phyloP scores from a whole-genome alignment of 92 coral and sea anemone genomes.

The Pocillopora grandis region DNA sequence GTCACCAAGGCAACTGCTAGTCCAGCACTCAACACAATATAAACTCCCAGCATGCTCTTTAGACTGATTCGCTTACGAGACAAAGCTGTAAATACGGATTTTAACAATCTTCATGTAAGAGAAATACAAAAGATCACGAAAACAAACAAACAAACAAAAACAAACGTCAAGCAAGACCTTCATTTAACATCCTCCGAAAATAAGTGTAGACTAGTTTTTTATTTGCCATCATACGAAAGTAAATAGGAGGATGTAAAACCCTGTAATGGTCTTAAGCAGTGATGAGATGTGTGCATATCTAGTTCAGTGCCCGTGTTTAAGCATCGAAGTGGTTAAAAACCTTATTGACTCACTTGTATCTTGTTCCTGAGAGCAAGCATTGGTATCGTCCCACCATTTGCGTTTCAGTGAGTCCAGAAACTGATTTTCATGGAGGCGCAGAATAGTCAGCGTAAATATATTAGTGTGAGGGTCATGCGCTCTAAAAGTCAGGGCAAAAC shows the following conservation, averaged over 20 bases:
- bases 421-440: slow-evolving; percentile 59
- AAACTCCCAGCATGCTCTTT: slow-evolving; percentile 46
- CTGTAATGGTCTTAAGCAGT: too few species aligned
- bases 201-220: too few species aligned
- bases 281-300: too few species aligned
- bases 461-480: slow-evolving; percentile 49
- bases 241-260: neutral
- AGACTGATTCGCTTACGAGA: slow-evolving; percentile 31
- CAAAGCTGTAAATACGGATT: slow-evolving; percentile 17
- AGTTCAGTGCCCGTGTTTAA: too few species aligned
- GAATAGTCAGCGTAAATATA: slow-evolving; percentile 50
- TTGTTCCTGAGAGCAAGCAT: slow-evolving; percentile 23
- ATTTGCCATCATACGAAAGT: too few species aligned
- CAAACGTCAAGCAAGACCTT: too few species aligned
- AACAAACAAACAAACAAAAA: too few species aligned
- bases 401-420: slow-evolving; percentile 42
- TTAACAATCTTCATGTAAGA: too few species aligned
- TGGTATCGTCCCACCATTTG: slow-evolving; percentile 44
- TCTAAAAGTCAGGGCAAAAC: slow-evolving; percentile 47
- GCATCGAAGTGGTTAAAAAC: neutral
- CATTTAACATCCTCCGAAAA: neutral
- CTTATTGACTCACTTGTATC: slow-evolving; percentile 30
- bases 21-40: slow-evolving; percentile 23
- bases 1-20: slow-evolving; percentile 1
- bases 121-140: too few species aligned